Base-by-base conservation (phyloP, 2,888 invertebrate genomes). In the Calameuta idolon region DNA sequence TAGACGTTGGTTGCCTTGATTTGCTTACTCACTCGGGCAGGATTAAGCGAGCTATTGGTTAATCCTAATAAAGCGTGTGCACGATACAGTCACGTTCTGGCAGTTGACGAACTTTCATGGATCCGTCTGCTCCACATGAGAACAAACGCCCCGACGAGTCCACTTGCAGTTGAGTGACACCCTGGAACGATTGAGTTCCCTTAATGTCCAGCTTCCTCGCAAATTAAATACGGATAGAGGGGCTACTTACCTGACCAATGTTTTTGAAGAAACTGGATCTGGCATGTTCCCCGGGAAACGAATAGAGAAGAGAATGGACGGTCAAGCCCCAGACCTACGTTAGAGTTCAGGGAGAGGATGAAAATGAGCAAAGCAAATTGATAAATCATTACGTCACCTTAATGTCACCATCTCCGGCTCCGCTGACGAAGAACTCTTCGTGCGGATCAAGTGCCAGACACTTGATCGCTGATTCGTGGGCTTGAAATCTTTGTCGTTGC, bases 51-150 rank as follows among this genome's bases (percentile, higher is more conserved):
- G 78, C 76, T 79, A 79, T 79, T 80, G 74, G 78, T 75, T 78
- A 83, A 79, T 85, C 79, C 85, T 92, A 94, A 90, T 93, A 94
- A 87, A 93, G 90, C 80, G 93, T 92, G 86, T 94, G 94, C 79
- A 94, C 93, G 85, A 93, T 92, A 81, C 93, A 92, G 88, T 95
- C 95, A 83, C 96, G 94, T 90, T 98, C 98, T 31, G 98, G 97
- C 86, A 99, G 93, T 91, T 97, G 96, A 83, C 99, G 95, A 84
- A 99, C 97, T 94, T 99, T 99, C 96, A 99, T 97, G 75, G 99
- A 98, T 87, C 99, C 99, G 93, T 99, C 99, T 75, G 98, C 98
- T 77, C 99, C 99, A 92, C 99, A 99, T 11, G 99, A 99, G 93
- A 98, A 99, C 86, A 99, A 93, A 75, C 99, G 95, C 35, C 96